Base-by-base conservation (phyloP, 2,888 invertebrate species). In the Bhutanitis thaidina region DNA sequence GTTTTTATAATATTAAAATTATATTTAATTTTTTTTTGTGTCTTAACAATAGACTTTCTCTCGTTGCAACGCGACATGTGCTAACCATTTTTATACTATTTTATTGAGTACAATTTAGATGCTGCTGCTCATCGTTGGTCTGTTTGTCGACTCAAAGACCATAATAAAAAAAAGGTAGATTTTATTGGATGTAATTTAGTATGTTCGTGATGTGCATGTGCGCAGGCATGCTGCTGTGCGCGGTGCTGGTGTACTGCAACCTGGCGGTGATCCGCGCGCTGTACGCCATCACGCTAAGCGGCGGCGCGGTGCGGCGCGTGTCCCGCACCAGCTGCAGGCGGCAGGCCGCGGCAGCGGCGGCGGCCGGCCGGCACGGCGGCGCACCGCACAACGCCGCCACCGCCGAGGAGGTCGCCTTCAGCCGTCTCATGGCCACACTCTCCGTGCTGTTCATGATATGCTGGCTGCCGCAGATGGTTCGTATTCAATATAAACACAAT, bases 401-500 rank as follows among this genome's bases (percentile, higher is more conserved):
- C 0, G 92, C 93, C 0, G 96, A 96, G 73, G 96, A 96, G 80
- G 91, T 95, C 44, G 94, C 95, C 55, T 96, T 97, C 79, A 95
- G 96, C 61, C 92, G 94, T 64, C 91, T 96, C 37, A 96, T 96
- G 96, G 94, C 94, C 1, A 92, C 94, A 44, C 91, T 97, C 36
- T 95, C 96, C 58, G 92, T 96, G 57, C 93, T 95, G 25, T 96
- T 96, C 76, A 93, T 96, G 67, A 83, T 94, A 37, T 96, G 96
- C 80, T 97, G 96, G 96, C 90, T 95, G 84, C 96, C 96, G 16
- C 96, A 96, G 80, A 93, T 96, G 94, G 96, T 96, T 71, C 90
- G 89, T 57, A 25, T 1, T 20, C 20, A 5, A 20, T 5, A 5
- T 20, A n/a, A n/a, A n/a, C n/a, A n/a, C n/a, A n/a, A n/a, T n/a